Percentiles rank a stretch among this genome's conserved stretches.
These are phyloP conservation scores for Rhinatrema bivittatum DNA, from an alignment of 2,797 vertebrate species.

Conservation along the genomic window DNA sequence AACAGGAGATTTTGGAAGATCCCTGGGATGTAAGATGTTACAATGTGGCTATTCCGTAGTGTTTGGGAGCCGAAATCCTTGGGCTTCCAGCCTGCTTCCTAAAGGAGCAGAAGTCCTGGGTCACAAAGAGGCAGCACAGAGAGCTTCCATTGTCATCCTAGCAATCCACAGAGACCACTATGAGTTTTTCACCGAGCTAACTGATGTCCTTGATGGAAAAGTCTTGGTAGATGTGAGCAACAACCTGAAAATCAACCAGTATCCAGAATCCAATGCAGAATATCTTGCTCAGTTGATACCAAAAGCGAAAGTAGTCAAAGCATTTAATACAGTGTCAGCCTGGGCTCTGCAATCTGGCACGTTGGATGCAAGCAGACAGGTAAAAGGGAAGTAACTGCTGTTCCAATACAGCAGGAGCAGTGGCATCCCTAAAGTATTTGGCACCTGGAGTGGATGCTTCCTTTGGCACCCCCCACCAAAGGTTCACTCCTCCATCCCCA, in stretches of 20 bases:
- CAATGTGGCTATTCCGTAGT: slow-evolving; percentile 76
- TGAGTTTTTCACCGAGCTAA: slow-evolving; percentile 57
- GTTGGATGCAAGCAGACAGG: slow-evolving; percentile 74
- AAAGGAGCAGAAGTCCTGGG: slow-evolving; percentile 59
- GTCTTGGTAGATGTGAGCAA: slow-evolving; percentile 91
- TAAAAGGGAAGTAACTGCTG: no score
- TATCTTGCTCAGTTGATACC: slow-evolving; percentile 70
- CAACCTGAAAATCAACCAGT: slow-evolving; percentile 76
- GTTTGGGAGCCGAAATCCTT: slow-evolving; percentile 67
- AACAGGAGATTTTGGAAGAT: slow-evolving; percentile 81
- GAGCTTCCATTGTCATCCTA: slow-evolving; percentile 63
- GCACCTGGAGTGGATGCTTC: no score
- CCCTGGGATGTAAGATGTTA: slow-evolving; percentile 74
- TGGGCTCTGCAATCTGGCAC: slow-evolving; percentile 79
- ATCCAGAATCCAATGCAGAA: slow-evolving; percentile 77
- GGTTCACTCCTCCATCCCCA: no score
- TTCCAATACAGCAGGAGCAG: no score
- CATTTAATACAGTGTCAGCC: slow-evolving; percentile 81
- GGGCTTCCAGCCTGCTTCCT: slow-evolving; percentile 62
- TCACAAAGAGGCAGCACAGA: slow-evolving; percentile 63
- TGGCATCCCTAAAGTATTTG: no score
- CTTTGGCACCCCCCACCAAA: no score
- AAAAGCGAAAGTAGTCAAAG: slow-evolving; percentile 75
- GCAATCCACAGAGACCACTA: slow-evolving; percentile 80
- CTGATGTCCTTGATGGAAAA: slow-evolving; percentile 65